A percentile compares a stretch with the other conserved stretches of the same genome.
These are phyloP conservation scores for Calyptomena viridis DNA, from an alignment of 2,113 vertebrate species.

Conservation along the genomic window DNA sequence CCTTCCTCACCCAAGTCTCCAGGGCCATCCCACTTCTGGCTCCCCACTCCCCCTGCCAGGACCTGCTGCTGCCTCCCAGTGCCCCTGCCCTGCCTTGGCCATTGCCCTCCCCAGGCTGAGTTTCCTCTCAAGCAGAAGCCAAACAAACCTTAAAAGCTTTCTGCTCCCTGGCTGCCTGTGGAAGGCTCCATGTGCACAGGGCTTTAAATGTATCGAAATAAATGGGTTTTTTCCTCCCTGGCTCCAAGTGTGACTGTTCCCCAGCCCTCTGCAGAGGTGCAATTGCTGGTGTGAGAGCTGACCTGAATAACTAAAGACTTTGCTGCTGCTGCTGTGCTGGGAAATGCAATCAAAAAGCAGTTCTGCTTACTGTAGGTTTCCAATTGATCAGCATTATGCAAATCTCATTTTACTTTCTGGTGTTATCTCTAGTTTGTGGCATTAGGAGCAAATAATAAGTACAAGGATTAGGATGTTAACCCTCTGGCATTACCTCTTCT, in stretches of 20 bases:
- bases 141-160: conserved; percentile 12
- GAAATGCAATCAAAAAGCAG: not conserved
- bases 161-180: not conserved
- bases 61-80: not conserved
- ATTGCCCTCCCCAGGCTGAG: not conserved
- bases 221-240: not conserved
- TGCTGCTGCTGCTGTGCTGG: not conserved
- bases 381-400: not conserved
- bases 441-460: not conserved
- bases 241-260: not conserved
- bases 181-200: not conserved
- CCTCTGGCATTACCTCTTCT: not conserved
- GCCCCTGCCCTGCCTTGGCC: not conserved
- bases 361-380: not conserved
- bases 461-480: not conserved
- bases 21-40: not conserved
- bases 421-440: not conserved
- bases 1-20: not conserved
- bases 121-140: conserved; percentile 18
- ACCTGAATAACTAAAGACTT: conserved; percentile 64
- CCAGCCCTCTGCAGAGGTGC: conserved; percentile 21
- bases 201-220: not conserved
- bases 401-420: not conserved
- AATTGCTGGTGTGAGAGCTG: conserved; percentile 66
- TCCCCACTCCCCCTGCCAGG: rapidly evolving